Base-by-base conservation (phyloP, 2,888 invertebrate genomes). In the Arrhopalites spinosus region DNA sequence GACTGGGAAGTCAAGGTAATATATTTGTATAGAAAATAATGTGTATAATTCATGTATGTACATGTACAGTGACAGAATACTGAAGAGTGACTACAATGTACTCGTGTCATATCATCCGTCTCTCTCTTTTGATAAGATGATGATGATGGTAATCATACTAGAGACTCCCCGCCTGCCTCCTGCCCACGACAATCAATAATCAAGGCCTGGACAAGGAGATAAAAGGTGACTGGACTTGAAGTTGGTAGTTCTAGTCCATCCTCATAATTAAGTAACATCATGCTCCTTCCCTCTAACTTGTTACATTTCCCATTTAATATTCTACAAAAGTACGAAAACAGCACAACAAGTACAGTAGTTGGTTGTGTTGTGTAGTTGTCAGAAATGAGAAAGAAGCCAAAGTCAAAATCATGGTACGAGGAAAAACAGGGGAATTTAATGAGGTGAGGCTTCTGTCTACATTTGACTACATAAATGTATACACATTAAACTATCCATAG, bases 131-230 rank as follows among this genome's bases (percentile, higher is more conserved):
- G 67, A 68, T 68, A 45, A 68, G 47, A 43, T 68, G 67, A 25
- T 68, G 67, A 68, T 68, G 67, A 68, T 68, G 67, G 47, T 68
- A 68, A 68, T 68, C 67, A 68, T 68, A 45, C 43, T 68, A 20
- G 67, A 45, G 67, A 68, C 67, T 68, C 67, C 67, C 67, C 36
- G 36, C 36, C 36, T 68, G 67, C 43, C 23, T 47, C 45, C 67
- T 68, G 67, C 47, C 67, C 67, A 68, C 45, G 45, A 47, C 67
- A 68, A 68, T 68, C 67, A 68, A 68, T 68, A 68, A 68, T 68
- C 67, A 68, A 47, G 25, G 15, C 7, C 25, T 59, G 59, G 59
- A 59, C 59, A 25, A 11, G 59, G 15, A 68, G 67, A 68, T 66
- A 66, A 66, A 68, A 68, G 47, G 45, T 47, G 47, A 47, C 67